These are phyloP conservation scores for Chirona hameri DNA, from an alignment of 2,888 invertebrate genomes.

Conservation along the genomic window DNA sequence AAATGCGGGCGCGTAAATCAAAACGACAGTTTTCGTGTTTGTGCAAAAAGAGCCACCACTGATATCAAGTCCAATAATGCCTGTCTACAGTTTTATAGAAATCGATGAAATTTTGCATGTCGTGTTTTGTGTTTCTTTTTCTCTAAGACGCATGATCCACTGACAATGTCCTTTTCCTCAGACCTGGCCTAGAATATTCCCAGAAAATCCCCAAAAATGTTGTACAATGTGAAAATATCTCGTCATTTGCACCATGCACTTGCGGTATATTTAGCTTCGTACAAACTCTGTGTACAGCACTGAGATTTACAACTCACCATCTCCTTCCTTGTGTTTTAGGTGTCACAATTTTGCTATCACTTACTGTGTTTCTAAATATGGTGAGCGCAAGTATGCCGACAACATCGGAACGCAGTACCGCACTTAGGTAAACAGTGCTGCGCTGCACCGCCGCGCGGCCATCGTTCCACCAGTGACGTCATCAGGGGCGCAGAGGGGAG, in stretches of 20 bases:
- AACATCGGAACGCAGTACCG: slow-evolving; percentile 99
- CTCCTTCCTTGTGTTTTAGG: slow-evolving; percentile 57
- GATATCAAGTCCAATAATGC: background rate
- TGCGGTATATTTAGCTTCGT: no score
- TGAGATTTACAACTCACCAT: background rate
- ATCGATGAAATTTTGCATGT: background rate
- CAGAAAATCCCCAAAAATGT: no score
- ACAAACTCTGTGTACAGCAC: no score
- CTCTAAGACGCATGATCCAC: background rate
- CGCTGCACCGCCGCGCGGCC: background rate
- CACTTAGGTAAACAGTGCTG: slow-evolving; percentile 72
- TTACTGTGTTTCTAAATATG: slow-evolving; percentile 99
- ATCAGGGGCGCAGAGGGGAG: no score
- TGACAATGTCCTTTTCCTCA: background rate
- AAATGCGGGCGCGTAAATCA: background rate
- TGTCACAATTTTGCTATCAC: slow-evolving; percentile 98
- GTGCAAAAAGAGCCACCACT: no score
- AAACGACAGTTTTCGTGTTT: no score
- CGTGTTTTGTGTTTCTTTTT: slow-evolving; percentile 1
- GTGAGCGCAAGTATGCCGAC: slow-evolving; percentile 99
- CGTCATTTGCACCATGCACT: no score
- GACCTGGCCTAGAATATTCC: no score
- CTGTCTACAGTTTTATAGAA: slow-evolving; percentile 11
- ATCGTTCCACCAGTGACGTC: no score
- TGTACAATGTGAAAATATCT: no score